Conservation (phyloP, 1,140 invertebrate species). For the Drosophila auraria region DNA sequence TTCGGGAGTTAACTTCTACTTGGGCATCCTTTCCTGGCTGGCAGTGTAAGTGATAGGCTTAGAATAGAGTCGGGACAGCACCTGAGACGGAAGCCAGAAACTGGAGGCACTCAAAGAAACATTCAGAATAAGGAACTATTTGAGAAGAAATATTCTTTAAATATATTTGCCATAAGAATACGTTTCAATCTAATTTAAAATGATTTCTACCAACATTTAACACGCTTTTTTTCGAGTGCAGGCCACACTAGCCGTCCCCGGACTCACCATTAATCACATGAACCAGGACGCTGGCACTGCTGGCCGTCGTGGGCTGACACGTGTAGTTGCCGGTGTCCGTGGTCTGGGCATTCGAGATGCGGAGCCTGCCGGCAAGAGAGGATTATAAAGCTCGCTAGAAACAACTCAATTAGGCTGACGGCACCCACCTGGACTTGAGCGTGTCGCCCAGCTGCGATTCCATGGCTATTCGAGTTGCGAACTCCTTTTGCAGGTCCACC, state of each 20-base stretch:
- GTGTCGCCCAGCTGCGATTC: slow-evolving; percentile 80
- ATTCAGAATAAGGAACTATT: too few species aligned
- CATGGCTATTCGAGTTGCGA: slow-evolving; percentile 77
- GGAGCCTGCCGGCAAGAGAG: slow-evolving; percentile 44
- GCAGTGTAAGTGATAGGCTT: slow-evolving; percentile 38
- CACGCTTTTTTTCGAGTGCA: neutral
- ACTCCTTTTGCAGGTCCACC: slow-evolving; percentile 71
- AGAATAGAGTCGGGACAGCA: slow-evolving; percentile 13
- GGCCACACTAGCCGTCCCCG: slow-evolving; percentile 15
- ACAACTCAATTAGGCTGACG: slow-evolving; percentile 33
- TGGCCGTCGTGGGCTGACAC: slow-evolving; percentile 92
- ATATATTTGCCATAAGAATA: too few species aligned
- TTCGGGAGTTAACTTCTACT: slow-evolving; percentile 9
- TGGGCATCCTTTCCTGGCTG: neutral
- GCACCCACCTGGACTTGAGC: slow-evolving; percentile 73
- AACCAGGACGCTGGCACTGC: slow-evolving; percentile 92
- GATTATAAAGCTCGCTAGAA: slow-evolving; percentile 19
- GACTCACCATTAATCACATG: slow-evolving; percentile 94
- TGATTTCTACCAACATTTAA: too few species aligned
- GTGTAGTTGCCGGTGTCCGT: slow-evolving; percentile 94
- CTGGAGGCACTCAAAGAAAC: slow-evolving; percentile 16
- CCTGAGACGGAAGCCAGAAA: slow-evolving; percentile 19
- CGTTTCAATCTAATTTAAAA: too few species aligned
- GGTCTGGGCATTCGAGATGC: slow-evolving; percentile 87
- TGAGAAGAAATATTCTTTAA: too few species aligned